Percentiles rank a stretch among this genome's conserved stretches.
These are phyloP conservation scores for Gila orcuttii DNA, from an alignment of 2,113 vertebrate species.

Conservation along the genomic window DNA sequence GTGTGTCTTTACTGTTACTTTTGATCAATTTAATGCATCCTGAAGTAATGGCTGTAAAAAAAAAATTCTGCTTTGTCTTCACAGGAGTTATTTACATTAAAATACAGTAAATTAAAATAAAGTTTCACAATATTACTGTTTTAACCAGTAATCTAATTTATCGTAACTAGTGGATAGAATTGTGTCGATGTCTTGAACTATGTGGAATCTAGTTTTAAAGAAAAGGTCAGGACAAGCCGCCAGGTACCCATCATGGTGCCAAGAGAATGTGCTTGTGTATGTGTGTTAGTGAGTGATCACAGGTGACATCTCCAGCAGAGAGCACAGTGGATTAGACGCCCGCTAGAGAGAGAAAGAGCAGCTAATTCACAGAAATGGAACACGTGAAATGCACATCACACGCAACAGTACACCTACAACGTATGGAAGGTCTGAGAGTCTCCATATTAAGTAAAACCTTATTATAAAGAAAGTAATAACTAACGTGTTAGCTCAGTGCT, in stretches of 20 bases:
- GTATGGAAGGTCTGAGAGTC: neutral
- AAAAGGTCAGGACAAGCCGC: neutral
- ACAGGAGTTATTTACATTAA: too few relatives aligned
- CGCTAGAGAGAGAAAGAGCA: neutral
- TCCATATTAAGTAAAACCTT: neutral
- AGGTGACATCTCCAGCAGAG: constrained; percentile 1
- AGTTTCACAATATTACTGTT: neutral
- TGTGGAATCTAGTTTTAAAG: neutral
- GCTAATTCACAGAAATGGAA: neutral
- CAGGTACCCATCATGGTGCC: constrained; percentile 8
- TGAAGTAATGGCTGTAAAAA: too few relatives aligned
- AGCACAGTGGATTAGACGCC: constrained; percentile 12
- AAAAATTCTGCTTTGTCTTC: too few relatives aligned
- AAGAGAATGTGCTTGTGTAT: constrained; percentile 5
- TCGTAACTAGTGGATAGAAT: neutral
- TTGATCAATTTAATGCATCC: neutral
- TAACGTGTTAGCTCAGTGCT: neutral
- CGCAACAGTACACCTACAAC: neutral
- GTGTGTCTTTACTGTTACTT: neutral
- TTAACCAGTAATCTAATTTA: neutral
- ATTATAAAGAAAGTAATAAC: neutral
- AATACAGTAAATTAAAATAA: neutral
- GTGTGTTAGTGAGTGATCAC: constrained; percentile 3
- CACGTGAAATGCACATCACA: neutral
- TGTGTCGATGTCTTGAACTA: neutral